Base-by-base conservation (phyloP, 2,113 vertebrate species). In the Apus apus region DNA sequence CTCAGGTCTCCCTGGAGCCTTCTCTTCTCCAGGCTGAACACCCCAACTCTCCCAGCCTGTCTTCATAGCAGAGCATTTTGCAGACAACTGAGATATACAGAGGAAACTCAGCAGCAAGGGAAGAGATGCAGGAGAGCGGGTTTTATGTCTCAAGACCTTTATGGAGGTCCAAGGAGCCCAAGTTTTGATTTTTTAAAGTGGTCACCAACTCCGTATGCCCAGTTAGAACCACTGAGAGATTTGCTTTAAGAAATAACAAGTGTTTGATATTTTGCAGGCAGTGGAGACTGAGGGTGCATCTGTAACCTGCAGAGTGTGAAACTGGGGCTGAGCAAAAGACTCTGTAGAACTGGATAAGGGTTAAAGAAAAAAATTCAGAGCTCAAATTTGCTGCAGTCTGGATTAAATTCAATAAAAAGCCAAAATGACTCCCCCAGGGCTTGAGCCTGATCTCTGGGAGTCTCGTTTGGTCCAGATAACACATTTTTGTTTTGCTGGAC, bases 291-390 rank as follows among this genome's bases (percentile, higher is more conserved):
- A 9, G 30, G 40, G 29, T 32, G 21, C 6, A 18, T 15, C 58
- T 11, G 4, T 23, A 17, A 72, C 29, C 51, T 32, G 38, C 2
- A 2, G 1, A 3, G 18, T 17, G 30, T 26, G 43, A 71, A 81
- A 78, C 0, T 1, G 1, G 43, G 30, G 29, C 19, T 36, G 11
- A 57, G 26, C 30, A 40, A 30, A 85, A 76, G 21, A 48, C 34
- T 22, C 1, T 1, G 1, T 15, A 54, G 20, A 85, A 57, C 0
- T 8, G 20, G 43, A 20, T 23, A 40, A 54, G 34, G 53, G 53
- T 82, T 62, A 66, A 71, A 87, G 38, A 25, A 22, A 78, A 57
- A 56, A 50, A 65, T 9, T 1, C 26, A 51, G n/a, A 88, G 70
- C 7, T 1, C 1, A 58, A 71, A 79, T 62, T 66, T 29, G 26